Conservation (phyloP, 2,888 invertebrate species). For the Rhagonycha lutea region DNA sequence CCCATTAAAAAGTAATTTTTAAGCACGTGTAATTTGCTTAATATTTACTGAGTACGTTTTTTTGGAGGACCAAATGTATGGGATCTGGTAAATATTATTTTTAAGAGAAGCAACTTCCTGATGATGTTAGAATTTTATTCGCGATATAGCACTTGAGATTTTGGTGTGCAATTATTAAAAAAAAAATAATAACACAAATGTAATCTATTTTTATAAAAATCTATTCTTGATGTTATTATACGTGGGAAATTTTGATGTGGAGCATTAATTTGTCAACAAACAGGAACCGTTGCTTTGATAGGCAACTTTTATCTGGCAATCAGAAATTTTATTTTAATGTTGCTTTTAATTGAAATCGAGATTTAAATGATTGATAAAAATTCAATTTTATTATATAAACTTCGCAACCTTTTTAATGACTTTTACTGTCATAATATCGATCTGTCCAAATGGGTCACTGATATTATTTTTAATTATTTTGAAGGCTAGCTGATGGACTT, state of each 20-base stretch:
- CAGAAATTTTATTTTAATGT: not conserved
- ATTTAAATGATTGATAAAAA: not conserved
- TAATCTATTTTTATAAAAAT: not conserved
- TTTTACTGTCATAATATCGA: not conserved
- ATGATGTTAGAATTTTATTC: not conserved
- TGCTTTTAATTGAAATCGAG: not conserved
- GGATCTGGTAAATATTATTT: not conserved
- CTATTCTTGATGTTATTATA: not conserved
- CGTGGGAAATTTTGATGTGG: not conserved
- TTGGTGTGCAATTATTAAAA: not conserved
- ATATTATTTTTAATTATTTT: not conserved
- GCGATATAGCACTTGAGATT: not conserved
- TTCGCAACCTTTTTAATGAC: not conserved
- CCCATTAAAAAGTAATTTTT: not conserved
- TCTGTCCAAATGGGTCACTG: not conserved
- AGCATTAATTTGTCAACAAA: not conserved
- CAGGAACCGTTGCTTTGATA: not conserved
- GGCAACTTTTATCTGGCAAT: not conserved
- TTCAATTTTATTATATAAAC: not conserved
- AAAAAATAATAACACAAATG: not conserved
- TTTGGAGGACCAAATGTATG: not conserved
- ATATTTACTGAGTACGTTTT: not conserved
- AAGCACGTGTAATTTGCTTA: not conserved
- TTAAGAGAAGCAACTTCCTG: not conserved
- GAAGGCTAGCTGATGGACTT: not conserved